Conservation (phyloP, 2,888 invertebrate genomes). For the Mesodorylaimus sp. region DNA sequence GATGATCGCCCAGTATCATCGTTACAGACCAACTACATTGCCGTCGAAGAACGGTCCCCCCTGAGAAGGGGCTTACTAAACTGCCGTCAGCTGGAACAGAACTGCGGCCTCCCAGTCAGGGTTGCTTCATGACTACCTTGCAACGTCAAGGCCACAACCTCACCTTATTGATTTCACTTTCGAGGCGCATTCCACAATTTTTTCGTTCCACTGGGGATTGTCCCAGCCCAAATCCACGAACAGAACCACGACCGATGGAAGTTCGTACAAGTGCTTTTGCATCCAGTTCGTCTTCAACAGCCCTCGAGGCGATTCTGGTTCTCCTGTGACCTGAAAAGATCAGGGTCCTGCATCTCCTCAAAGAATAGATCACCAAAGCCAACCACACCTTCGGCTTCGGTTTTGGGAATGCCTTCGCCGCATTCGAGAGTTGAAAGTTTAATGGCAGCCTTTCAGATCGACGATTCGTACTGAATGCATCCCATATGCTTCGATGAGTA, state of each 20-base stretch:
- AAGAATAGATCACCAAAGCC: no score
- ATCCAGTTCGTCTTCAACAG: conserved; percentile 87
- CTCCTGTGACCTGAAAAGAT: no score
- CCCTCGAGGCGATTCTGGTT: conserved; percentile 58
- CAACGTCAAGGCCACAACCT: no score
- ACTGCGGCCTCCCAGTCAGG: no score
- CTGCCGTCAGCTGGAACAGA: no score
- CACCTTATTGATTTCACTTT: conserved; percentile 51
- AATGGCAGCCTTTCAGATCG: conserved; percentile 61
- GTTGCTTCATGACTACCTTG: no score
- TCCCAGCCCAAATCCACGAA: conserved; percentile 97
- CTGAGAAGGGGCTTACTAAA: no score
- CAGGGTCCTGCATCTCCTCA: no score
- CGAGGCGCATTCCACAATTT: conserved; percentile 76
- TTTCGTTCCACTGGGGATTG: conserved; percentile 78
- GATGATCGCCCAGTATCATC: no score
- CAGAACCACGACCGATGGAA: conserved; percentile 78
- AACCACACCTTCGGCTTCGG: conserved; percentile 32
- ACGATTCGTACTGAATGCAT: conserved; percentile 64
- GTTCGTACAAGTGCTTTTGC: conserved; percentile 64
- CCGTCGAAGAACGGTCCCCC: no score
- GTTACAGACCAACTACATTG: no score
- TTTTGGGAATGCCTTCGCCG: conserved; percentile 63
- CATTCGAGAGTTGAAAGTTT: conserved; percentile 58
- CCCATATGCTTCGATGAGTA: conserved; percentile 77